Evolutionary conservation across 2,797 vertebrate species (phyloP).

Genomic region (Falco rusticolus): DNA sequence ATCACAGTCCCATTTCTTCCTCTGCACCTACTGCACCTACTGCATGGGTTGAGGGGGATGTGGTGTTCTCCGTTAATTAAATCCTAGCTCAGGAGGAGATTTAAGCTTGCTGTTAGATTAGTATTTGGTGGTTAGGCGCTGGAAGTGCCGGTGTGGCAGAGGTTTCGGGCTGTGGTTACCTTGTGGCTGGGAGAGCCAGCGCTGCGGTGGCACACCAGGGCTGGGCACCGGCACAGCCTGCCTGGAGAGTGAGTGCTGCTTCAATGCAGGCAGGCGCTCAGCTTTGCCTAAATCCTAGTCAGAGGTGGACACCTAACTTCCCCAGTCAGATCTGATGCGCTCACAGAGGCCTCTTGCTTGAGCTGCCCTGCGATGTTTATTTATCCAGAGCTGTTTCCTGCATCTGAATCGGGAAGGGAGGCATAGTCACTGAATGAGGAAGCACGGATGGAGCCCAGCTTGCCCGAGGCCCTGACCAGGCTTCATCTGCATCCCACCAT

Average conservation of each 20-base stretch:
- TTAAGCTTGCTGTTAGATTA: background rate
- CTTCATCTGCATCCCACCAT: background rate
- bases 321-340: background rate
- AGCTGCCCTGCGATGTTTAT: background rate
- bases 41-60: background rate
- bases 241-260: background rate
- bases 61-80: background rate
- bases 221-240: background rate
- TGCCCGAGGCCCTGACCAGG: background rate
- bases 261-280: background rate
- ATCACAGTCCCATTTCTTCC: fast-evolving
- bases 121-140: background rate
- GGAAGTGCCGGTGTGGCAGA: background rate
- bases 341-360: fast-evolving
- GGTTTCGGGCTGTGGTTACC: fast-evolving
- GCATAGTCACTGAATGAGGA: background rate
- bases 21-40: background rate
- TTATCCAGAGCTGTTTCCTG: background rate
- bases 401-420: fast-evolving
- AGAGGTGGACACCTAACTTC: background rate
- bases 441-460: background rate
- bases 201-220: background rate
- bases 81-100: background rate
- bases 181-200: background rate
- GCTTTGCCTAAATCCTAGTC: conserved; percentile 3